phyloP scores from a whole-genome alignment of 2,797 vertebrate species.

The Nasua narica region DNA sequence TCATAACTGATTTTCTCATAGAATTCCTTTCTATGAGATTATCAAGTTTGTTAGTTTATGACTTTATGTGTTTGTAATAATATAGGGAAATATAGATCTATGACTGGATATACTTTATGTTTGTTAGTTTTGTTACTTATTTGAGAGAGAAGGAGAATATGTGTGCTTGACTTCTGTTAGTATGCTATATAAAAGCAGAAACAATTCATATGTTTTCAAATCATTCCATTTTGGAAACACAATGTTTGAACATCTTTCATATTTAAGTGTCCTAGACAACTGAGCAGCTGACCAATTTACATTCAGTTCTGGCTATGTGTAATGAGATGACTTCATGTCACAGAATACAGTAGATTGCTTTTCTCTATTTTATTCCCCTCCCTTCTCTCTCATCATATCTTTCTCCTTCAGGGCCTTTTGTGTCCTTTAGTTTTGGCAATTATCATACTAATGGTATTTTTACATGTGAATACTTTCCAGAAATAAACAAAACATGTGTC shows the following conservation, averaged over 20 bases:
- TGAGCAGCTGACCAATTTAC: background rate
- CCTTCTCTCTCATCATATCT: background rate
- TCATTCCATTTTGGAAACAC: background rate
- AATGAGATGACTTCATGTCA: background rate
- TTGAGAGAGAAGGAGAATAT: background rate
- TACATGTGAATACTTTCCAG: background rate
- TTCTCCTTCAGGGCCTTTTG: background rate
- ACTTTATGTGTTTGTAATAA: background rate
- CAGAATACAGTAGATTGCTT: background rate
- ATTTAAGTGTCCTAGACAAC: background rate
- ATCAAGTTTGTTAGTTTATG: background rate
- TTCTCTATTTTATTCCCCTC: background rate
- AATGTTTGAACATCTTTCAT: background rate
- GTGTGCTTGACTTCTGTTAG: background rate
- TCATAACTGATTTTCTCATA: background rate
- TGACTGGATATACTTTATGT: background rate
- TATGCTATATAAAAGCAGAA: background rate
- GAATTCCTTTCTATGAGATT: background rate
- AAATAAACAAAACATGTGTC: background rate
- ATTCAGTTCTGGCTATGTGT: background rate
- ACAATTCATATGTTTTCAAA: background rate
- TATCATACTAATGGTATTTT: background rate
- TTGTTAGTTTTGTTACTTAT: background rate
- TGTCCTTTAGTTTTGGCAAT: background rate
- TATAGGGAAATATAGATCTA: background rate